Percentiles rank a stretch among this genome's conserved stretches.
Evolutionary conservation across 1,140 invertebrate genomes (phyloP).

Genomic region (Ceratitis capitata): DNA sequence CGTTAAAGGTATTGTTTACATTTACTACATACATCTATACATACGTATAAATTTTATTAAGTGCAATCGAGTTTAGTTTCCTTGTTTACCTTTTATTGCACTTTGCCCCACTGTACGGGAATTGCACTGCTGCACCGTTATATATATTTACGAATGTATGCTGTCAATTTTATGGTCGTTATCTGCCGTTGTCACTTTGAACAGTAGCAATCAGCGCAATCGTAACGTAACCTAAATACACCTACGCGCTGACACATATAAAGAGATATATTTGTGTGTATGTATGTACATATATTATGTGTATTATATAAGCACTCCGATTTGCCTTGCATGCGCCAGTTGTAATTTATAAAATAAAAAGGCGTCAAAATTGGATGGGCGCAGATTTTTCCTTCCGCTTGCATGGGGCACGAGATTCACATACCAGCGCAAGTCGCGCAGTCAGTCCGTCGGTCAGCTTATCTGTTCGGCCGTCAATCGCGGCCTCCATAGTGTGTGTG

Average conservation of each 20-base stretch:
- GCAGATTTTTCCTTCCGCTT: conserved; percentile 18
- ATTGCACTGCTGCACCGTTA: not conserved
- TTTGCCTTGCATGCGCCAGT: not conserved
- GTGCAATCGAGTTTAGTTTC: not conserved
- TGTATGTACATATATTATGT: not conserved
- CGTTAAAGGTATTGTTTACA: too few species aligned
- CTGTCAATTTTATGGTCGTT: not conserved
- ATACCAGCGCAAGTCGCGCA: too few species aligned
- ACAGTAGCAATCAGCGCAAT: not conserved
- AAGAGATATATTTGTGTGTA: not conserved
- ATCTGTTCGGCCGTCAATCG: not conserved
- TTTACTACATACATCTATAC: too few species aligned
- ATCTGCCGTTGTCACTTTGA: not conserved
- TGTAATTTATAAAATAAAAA: conserved; percentile 2
- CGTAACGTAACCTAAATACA: not conserved
- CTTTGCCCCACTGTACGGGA: not conserved
- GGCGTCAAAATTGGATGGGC: conserved; percentile 4
- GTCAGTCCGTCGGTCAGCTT: too few species aligned
- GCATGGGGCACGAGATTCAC: not conserved
- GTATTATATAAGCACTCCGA: not conserved
- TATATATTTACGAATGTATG: not conserved
- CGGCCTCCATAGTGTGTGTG: too few species aligned
- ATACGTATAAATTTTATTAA: too few species aligned
- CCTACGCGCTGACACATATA: not conserved
- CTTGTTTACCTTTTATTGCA: not conserved